Evolutionary conservation across 2,888 invertebrate species (phyloP).

Genomic region (Dioctria rufipes): DNA sequence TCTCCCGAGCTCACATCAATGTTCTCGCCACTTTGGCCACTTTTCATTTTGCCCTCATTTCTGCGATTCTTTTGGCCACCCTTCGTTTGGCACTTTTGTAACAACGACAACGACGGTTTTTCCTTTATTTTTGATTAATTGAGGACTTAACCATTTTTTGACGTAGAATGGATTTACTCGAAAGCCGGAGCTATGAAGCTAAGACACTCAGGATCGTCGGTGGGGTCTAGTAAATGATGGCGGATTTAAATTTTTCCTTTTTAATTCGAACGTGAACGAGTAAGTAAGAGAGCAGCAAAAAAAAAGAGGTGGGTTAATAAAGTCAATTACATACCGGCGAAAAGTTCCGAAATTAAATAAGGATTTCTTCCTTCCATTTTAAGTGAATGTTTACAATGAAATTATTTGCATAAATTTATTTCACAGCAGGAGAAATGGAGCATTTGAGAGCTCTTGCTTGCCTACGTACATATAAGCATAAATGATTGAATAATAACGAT

Average conservation of each 20-base stretch:
- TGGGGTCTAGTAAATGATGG: conserved; percentile 35
- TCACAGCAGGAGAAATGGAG: too few relatives aligned
- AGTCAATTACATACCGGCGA: conserved; percentile 33
- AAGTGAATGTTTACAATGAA: conserved; percentile 1
- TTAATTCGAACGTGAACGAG: neutral
- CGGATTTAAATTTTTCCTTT: conserved; percentile 43
- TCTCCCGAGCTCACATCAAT: conserved; percentile 23
- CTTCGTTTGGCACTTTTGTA: conserved; percentile 19
- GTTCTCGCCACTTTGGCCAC: conserved; percentile 42
- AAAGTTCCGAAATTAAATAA: conserved; percentile 31
- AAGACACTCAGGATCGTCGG: conserved; percentile 19
- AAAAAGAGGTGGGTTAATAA: conserved; percentile 26
- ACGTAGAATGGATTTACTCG: conserved; percentile 51
- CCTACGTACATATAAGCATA: too few relatives aligned
- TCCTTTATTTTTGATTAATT: conserved; percentile 54
- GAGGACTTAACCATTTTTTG: conserved; percentile 52
- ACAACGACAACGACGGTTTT: conserved; percentile 10
- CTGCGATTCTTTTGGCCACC: conserved; percentile 6
- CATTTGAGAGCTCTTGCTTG: too few relatives aligned
- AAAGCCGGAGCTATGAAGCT: conserved; percentile 27
- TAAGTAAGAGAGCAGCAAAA: conserved; percentile 1
- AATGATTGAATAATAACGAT: too few relatives aligned
- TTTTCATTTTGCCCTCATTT: conserved; percentile 45
- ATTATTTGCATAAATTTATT: neutral
- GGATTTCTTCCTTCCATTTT: neutral